Conservation (phyloP, 2,888 invertebrate species). For the Apeira syringaria region DNA sequence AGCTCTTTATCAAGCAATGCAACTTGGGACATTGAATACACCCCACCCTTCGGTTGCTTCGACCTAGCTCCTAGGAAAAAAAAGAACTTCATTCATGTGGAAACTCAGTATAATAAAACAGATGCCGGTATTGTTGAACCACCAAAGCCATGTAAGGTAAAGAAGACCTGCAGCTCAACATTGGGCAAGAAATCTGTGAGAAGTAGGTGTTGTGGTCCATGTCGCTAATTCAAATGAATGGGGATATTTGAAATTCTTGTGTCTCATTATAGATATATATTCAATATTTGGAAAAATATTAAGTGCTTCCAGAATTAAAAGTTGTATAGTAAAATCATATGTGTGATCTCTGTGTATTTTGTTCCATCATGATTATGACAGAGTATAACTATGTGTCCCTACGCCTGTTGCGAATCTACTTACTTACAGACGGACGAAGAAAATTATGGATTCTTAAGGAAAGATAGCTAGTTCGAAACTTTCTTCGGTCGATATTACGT, state of each 20-base stretch:
- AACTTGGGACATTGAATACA: slow-evolving; percentile 88
- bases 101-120: slow-evolving; percentile 84
- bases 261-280: no score
- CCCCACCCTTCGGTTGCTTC: slow-evolving; percentile 87
- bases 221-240: slow-evolving; percentile 34
- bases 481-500: no score
- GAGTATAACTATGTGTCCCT: no score
- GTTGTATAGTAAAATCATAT: no score
- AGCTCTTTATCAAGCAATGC: slow-evolving; percentile 82
- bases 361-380: no score
- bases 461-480: no score
- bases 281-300: no score
- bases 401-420: no score
- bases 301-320: no score
- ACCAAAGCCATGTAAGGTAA: slow-evolving; percentile 38
- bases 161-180: slow-evolving; percentile 46
- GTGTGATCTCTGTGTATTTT: no score
- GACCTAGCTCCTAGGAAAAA: slow-evolving; percentile 80
- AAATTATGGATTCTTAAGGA: no score
- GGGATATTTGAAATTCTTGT: slow-evolving; percentile 4
- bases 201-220: slow-evolving; percentile 43
- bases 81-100: slow-evolving; percentile 78
- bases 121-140: slow-evolving; percentile 74
- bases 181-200: slow-evolving; percentile 40
- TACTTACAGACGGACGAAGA: no score